Base-by-base conservation (phyloP, 2,797 vertebrate genomes). In the Silurus aristotelis region DNA sequence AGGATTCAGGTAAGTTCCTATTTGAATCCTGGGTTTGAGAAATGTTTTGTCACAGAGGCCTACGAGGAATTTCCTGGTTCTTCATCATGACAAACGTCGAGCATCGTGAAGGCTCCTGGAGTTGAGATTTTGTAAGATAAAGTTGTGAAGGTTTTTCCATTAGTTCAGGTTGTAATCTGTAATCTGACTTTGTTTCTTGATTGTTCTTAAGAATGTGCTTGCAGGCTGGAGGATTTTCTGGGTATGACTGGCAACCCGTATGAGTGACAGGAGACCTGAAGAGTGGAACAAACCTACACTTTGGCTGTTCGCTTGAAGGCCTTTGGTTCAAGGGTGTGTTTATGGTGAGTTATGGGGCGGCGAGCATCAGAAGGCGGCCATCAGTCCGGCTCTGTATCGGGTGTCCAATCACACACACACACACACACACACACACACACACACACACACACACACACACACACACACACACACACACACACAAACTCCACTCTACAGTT, bases 271-370 rank as follows among this genome's bases (percentile, higher is more conserved):
- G 52, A 72, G 52, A 61, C 31, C 31, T n/a, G 27, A 31, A 46
- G 56, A 6, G 10, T 1, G 67, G 25, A 70, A 71, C 25, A 71
- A 70, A 87, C 58, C 56, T 52, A 64, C 81, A 88, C 86, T 60
- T 78, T 84, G 87, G 89, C 82, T 92, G 80, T 89, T 90, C 88
- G 83, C 87, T 80, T 2, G 84, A 90, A 90, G 92, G 86, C 84
- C 87, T 92, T 88, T 85, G 85, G 91, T 91, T 93, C 84, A 93
- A 91, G 92, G 87, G 91, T 91, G 88, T 93, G 92, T 93, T 93
- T 93, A 87, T 79, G 86, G 90, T 82, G 80, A 55, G 84, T 90
- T 91, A 88, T 89, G 84, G 46, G 14, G 88, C 81, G 90, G 87
- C 87, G 90, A 85, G 91, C 91, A 92, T 93, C 92, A 91, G 91